Percentiles rank a stretch among this genome's conserved stretches.
Conservation (phyloP, 2,113 vertebrate species). For the Xiphophorus couchianus region DNA sequence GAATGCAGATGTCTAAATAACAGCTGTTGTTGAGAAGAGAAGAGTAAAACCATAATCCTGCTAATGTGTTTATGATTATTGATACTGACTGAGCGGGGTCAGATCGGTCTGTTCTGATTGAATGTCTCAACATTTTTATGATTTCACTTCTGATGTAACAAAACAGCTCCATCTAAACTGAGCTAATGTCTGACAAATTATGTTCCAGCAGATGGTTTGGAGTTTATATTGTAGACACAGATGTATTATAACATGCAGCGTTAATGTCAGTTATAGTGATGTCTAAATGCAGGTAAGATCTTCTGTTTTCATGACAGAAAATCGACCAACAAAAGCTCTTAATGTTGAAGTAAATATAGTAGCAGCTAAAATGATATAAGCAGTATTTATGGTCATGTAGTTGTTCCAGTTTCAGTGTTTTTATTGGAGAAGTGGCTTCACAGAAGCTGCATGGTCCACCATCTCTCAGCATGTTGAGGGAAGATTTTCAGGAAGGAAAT, state of each 20-base stretch:
- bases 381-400: neutral
- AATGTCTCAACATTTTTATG: too few relatives aligned
- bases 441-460: constrained; percentile 23
- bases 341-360: neutral
- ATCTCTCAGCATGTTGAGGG: constrained; percentile 49
- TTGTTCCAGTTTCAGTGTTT: constrained; percentile 8
- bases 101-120: too few relatives aligned
- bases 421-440: constrained; percentile 10
- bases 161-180: too few relatives aligned
- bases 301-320: neutral
- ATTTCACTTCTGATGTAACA: too few relatives aligned
- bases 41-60: neutral
- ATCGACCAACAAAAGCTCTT: neutral
- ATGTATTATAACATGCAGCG: too few relatives aligned
- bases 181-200: too few relatives aligned
- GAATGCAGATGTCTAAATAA: constrained; percentile 72
- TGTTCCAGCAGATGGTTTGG: too few relatives aligned
- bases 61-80: too few relatives aligned
- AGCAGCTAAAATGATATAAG: neutral
- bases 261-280: too few relatives aligned
- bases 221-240: too few relatives aligned
- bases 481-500: constrained; percentile 55
- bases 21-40: neutral
- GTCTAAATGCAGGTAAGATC: too few relatives aligned
- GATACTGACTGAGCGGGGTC: too few relatives aligned